These are phyloP conservation scores for Dolichomitus sp. DNA, from an alignment of 2,888 invertebrate genomes.

Conservation along the genomic window DNA sequence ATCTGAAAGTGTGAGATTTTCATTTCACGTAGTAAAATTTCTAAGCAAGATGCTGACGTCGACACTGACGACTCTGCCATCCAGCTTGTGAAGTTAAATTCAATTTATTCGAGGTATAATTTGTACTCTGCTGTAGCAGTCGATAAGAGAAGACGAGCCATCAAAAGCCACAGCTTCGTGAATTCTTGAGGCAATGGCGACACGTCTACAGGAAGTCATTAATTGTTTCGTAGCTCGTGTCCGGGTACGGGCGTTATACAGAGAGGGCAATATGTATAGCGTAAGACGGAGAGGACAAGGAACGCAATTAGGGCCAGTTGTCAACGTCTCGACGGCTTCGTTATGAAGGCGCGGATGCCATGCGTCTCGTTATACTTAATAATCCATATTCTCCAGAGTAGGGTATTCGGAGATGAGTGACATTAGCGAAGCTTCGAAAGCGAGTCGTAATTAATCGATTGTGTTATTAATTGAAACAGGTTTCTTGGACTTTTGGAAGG, in stretches of 20 bases:
- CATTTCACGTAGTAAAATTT: conserved; percentile 42
- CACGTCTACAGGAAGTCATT: conserved; percentile 74
- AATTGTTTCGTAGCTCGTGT: conserved; percentile 71
- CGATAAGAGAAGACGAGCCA: conserved; percentile 16
- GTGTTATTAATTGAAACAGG: conserved; percentile 56
- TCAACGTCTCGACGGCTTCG: conserved; percentile 71
- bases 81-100: conserved; percentile 28
- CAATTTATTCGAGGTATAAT: neutral
- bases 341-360: conserved; percentile 63
- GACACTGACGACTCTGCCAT: conserved; percentile 12
- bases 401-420: conserved; percentile 51
- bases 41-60: conserved; percentile 15
- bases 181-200: conserved; percentile 50
- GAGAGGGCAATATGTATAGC: conserved; percentile 36
- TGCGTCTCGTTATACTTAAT: conserved; percentile 69
- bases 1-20: conserved; percentile 37
- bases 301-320: conserved; percentile 77
- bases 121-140: neutral
- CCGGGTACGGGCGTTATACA: conserved; percentile 27
- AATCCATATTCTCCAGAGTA: conserved; percentile 43
- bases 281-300: conserved; percentile 66
- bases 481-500: neutral
- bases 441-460: conserved; percentile 53
- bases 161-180: conserved; percentile 29
- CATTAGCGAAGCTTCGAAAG: conserved; percentile 17